A percentile compares a stretch with the other conserved stretches of the same genome.
phyloP scores from a whole-genome alignment of 1,140 invertebrate species.

The Pemphigus obesinymphae region DNA sequence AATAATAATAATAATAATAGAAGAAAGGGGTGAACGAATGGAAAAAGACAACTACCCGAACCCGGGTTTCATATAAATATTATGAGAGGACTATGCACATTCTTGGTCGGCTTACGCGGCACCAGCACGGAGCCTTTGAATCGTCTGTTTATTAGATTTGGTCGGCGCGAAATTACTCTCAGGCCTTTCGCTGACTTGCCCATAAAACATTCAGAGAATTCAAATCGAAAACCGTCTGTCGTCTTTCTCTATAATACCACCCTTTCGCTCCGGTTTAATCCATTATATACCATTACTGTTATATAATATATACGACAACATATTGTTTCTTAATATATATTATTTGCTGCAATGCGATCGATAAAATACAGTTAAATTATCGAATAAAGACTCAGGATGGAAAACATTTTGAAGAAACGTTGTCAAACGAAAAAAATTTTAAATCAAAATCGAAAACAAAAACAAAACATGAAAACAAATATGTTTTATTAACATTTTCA shows the following conservation, averaged over 20 bases:
- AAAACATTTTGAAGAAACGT: no score
- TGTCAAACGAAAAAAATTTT: no score
- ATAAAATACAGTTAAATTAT: no score
- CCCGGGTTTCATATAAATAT: constrained; percentile 38
- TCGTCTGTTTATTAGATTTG: constrained; percentile 42
- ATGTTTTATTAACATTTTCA: no score
- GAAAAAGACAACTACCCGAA: constrained; percentile 24
- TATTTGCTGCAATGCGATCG: no score
- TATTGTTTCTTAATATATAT: no score
- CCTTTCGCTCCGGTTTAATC: background rate
- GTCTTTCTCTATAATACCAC: no score
- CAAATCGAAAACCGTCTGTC: constrained; percentile 27
- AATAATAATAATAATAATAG: background rate
- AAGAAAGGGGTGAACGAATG: background rate
- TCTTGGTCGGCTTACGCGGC: constrained; percentile 32
- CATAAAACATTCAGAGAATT: constrained; percentile 35
- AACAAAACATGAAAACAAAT: no score
- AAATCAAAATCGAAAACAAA: no score
- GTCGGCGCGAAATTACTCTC: constrained; percentile 35
- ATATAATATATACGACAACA: no score
- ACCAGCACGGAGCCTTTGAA: constrained; percentile 30
- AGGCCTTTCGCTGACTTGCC: constrained; percentile 23
- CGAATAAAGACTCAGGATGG: no score
- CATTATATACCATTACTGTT: background rate
- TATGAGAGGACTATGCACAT: constrained; percentile 39